Base-by-base conservation (phyloP, 92 coral and sea anemone genomes). In the Bergia puertoricense region DNA sequence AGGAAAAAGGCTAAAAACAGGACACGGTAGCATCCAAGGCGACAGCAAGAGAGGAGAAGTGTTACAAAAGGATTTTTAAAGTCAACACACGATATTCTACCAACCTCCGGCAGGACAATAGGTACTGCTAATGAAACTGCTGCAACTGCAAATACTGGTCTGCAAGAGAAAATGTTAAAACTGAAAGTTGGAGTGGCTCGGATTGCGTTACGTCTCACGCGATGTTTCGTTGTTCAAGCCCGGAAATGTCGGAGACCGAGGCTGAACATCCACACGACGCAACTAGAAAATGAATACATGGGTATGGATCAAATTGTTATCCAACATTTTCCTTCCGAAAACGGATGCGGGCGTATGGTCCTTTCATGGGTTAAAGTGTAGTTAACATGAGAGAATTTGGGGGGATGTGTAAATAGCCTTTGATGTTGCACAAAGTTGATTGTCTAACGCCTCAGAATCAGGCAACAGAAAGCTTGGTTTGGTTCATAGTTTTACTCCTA, bases 121-220 rank as follows among this genome's bases (percentile, higher is more conserved):
- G 98, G 98, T 16, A 90, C 89, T 50, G 94, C 89, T 23, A 96
- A 89, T 8, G 98, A 91, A 39, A 90, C 51, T 43, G 98, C 96
- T 76, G 98, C 93, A 44, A 96, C 86, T 80, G 89, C 93, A 85
- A 94, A 96, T 62, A 96, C 94, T 20, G 88, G 80, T 89, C 98
- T 96, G 74, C 42, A 89, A 88, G 54, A 84, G 51, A 72, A 67
- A 78, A 4, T 44, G 46, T 23, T 77, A 1, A n/a, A 6, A 59
- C 13, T 3, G 2, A 79, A 8, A 13, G 54, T 11, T 1, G 3
- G 59, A 54, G 3, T 6, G 59, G 18, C 16, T 54, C 59, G 59
- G 59, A 54, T 54, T 54, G 16, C 59, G 30, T 30, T 30, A 30
- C 30, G 30, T 30, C 30, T 54, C 16, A 54, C 11, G 15, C 59